A percentile compares a stretch with the other conserved stretches of the same genome.
Conservation (phyloP, 92 coral and sea anemone species). For the Actinernus sp. region DNA sequence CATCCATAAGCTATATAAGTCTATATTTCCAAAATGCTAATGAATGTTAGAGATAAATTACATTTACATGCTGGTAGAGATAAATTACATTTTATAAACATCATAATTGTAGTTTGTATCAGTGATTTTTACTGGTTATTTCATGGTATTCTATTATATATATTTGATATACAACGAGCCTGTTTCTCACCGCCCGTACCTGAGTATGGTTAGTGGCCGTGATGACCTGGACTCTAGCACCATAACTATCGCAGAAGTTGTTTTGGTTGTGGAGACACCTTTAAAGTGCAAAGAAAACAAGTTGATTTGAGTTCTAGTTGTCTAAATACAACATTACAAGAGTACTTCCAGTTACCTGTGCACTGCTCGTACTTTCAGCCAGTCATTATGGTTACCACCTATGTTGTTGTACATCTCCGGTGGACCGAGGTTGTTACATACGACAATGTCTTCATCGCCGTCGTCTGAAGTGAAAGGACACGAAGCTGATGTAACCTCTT, state of each 20-base stretch:
- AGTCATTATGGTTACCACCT: conserved; percentile 74
- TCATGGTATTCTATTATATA: no score
- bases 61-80: no score
- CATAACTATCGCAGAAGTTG: conserved; percentile 81
- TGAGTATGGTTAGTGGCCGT: conserved; percentile 64
- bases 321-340: not conserved
- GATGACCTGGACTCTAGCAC: conserved; percentile 87
- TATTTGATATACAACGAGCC: no score
- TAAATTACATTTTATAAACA: no score
- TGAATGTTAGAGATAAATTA: no score
- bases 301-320: no score
- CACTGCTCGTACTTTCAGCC: conserved; percentile 82
- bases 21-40: no score
- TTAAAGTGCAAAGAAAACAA: not conserved
- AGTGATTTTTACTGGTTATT: no score
- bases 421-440: conserved; percentile 88
- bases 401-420: conserved; percentile 79
- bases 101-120: no score
- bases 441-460: conserved; percentile 91
- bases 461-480: conserved; percentile 53
- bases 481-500: no score
- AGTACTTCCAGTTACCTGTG: conserved; percentile 48
- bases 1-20: no score
- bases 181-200: no score
- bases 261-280: conserved; percentile 57